Base-by-base conservation (phyloP, 1,140 invertebrate species). In the Bombus difficillimus region DNA sequence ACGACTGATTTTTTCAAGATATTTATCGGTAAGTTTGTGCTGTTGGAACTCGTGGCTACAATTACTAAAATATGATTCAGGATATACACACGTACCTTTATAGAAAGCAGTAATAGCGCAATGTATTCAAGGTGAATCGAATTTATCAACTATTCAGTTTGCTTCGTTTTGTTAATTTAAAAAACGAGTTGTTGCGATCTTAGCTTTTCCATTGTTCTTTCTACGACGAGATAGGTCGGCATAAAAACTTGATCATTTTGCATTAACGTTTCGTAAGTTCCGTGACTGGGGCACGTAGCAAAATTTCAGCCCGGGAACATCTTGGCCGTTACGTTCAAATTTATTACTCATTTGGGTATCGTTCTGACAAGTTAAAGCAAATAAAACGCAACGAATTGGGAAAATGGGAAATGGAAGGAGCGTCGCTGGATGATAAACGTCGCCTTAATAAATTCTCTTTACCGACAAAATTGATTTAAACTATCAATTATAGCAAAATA, bases 251-350 rank as follows among this genome's bases (percentile, higher is more conserved):
- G 66, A 41, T 28, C 64, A 18, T 43, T 68, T 57, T 78, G 47
- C 32, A 59, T 72, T n/a, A 59, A 78, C 47, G 43, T 78, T 84
- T 84, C 64, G 47, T 34, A 22, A 28, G n/a, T 43, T 53, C 2
- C 37, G 53, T 39, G 37, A 32, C 43, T 77, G 47, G 3, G 25
- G 73, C 22, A 71, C 62, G 43, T 78, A 78, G 37, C 53, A n/a
- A 71, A 84, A 84, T 78, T 84, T 78, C 47, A 59, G 8, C 53
- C 28, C 25, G n/a, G 25, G 4, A 78, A 78, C 82, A 66, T 84
- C 74, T 77, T 59, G 47, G 28, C 64, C 81, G 66, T 81, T 43
- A 59, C 53, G 57, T 41, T 81, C 75, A 82, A 82, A 89, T 86
- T 85, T 85, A 69, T 13, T 59, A 43, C 69, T 32, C 28, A 71